Conservation (phyloP, 1,140 invertebrate genomes). For the Mactra quadrangularis region DNA sequence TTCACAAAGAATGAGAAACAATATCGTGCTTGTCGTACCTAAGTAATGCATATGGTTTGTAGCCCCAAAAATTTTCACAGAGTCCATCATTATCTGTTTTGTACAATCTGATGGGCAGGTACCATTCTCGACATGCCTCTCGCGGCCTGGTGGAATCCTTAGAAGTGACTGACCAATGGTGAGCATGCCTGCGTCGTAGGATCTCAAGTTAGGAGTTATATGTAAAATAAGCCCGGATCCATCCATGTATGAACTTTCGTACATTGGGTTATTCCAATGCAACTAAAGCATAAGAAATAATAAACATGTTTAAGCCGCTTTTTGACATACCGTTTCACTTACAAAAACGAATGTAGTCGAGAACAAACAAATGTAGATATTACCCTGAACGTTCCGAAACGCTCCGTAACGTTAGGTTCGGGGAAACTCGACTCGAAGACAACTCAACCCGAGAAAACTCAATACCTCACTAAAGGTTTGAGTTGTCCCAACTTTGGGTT, state of each 20-base stretch:
- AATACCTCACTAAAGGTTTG: no score
- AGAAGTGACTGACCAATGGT: slow-evolving; percentile 56
- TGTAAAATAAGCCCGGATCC: slow-evolving; percentile 64
- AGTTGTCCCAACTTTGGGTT: no score
- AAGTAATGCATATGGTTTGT: slow-evolving; percentile 43
- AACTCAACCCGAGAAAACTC: no score
- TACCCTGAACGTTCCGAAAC: no score
- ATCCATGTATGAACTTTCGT: slow-evolving; percentile 49
- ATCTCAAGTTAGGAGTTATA: slow-evolving; percentile 62
- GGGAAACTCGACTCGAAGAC: no score
- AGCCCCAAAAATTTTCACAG: neutral
- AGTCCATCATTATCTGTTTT: neutral
- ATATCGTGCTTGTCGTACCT: no score
- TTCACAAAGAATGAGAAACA: no score
- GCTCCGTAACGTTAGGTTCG: no score
- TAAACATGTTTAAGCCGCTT: neutral
- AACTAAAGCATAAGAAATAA: slow-evolving; percentile 40
- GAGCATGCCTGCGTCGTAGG: slow-evolving; percentile 57
- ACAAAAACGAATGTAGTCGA: neutral
- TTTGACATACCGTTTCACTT: no score
- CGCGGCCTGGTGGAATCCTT: slow-evolving; percentile 56
- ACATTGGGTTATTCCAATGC: slow-evolving; percentile 69
- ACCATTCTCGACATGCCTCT: neutral
- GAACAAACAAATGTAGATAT: neutral
- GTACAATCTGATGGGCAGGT: slow-evolving; percentile 14